Base-by-base conservation (phyloP, 35 echinoderm and acorn worm species). In the Strongylocentrotus purpuratus region DNA sequence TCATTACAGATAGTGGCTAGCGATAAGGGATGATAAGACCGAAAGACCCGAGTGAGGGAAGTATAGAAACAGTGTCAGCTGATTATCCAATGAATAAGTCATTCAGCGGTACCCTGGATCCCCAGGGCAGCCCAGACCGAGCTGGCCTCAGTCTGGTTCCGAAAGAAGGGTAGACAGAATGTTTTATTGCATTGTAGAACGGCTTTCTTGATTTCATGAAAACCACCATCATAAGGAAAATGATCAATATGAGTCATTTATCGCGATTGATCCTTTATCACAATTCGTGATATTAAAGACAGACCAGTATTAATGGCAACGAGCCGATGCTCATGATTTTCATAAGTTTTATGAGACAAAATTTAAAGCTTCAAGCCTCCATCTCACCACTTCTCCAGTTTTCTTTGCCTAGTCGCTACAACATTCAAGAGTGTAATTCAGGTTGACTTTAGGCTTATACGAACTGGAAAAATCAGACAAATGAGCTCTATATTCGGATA, bases 71-170 rank as follows among this genome's bases (percentile, higher is more conserved):
- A 55, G 22, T 78, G 65, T 78, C 65, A 78, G 65, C 65, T 78
- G 65, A 78, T 78, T 78, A 78, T 78, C 65, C 65, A 22, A 78
- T 78, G 65, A 78, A 78, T 78, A 78, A 78, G 65, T 78, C 65
- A 78, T 78, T 78, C 22, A n/a, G 65, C 65, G 4, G 5, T 28
- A 78, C 65, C 65, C 65, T 78, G 65, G 65, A 78, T 78, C 20
- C 22, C 65, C 65, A 78, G 65, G 65, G 65, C 8, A 22, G 20
- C 25, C 22, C 20, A 78, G 65, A n/a, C 28, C 65, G 22, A 78
- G 65, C 65, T 78, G 65, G 65, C 65, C 65, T 22, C 65, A 2
- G 65, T n/a, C 65, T 78, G 65, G 65, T 78, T 78, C 17, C 52
- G 65, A 4, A 78, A 78, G 52, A n/a, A 15, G 50, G 50, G 50